These are phyloP conservation scores for Zygaena filipendulae DNA, from an alignment of 2,888 invertebrate genomes.

Conservation along the genomic window DNA sequence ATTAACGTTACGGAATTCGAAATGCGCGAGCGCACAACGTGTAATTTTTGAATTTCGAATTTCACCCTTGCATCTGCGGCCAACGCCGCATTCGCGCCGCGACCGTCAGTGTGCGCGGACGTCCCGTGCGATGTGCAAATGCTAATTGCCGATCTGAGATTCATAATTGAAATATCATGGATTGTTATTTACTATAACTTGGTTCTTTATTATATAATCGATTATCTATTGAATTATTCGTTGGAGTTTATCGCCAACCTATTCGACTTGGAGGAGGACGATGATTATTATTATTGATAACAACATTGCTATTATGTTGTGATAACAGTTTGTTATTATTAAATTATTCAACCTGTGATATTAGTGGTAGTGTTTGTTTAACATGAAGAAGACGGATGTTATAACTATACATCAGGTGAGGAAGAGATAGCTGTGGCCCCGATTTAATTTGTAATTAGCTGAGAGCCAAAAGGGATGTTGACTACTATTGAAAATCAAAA, in stretches of 20 bases:
- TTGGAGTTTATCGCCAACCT: conserved; percentile 24
- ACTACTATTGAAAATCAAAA: too few relatives aligned
- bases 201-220: conserved; percentile 42
- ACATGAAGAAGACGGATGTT: conserved; percentile 42
- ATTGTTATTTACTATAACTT: conserved; percentile 47
- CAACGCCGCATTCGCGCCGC: conserved; percentile 26
- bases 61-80: too few relatives aligned
- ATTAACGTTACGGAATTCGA: too few relatives aligned
- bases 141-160: conserved; percentile 31
- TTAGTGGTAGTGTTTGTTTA: conserved; percentile 24
- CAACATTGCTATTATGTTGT: too few relatives aligned
- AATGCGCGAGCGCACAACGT: conserved; percentile 27
- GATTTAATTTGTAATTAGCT: too few relatives aligned
- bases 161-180: conserved; percentile 40
- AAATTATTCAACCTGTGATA: conserved; percentile 62
- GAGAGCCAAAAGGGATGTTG: conserved; percentile 5
- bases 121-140: conserved; percentile 19
- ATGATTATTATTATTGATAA: too few relatives aligned
- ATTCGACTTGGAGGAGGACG: conserved; percentile 35
- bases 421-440: conserved; percentile 4
- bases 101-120: conserved; percentile 29
- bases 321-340: conserved; percentile 21
- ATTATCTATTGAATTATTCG: conserved; percentile 27
- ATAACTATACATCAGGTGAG: conserved; percentile 54
- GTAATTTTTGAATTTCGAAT: conserved; percentile 25